phyloP scores from a whole-genome alignment of 2,797 vertebrate species.

The Dendrocincla tyrannina region DNA sequence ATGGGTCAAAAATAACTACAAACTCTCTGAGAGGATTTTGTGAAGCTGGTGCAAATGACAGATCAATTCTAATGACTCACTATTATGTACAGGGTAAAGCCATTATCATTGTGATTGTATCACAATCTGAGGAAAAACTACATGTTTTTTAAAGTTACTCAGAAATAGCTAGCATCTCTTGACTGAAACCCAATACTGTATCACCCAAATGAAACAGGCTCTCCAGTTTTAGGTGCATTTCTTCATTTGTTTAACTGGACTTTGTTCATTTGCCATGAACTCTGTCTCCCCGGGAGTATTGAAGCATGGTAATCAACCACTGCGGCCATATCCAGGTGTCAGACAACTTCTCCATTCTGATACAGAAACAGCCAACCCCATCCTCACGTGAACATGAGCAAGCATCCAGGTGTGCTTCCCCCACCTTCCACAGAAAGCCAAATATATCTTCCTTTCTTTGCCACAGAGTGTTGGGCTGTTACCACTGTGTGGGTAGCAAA shows the following conservation, averaged over 20 bases:
- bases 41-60: background rate
- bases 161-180: background rate
- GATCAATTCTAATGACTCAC: background rate
- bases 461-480: background rate
- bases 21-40: background rate
- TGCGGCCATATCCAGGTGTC: background rate
- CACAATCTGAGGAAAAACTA: background rate
- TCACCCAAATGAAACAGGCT: background rate
- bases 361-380: background rate
- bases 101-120: background rate
- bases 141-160: background rate
- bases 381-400: rapidly evolving
- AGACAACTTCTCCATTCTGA: background rate
- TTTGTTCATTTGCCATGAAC: background rate
- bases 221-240: background rate
- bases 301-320: background rate
- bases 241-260: background rate
- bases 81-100: background rate
- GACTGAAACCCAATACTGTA: background rate
- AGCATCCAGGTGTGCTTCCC: background rate
- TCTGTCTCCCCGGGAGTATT: background rate
- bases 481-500: background rate
- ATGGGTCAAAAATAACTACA: background rate
- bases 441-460: background rate
- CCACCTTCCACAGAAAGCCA: background rate